Conservation (phyloP, 2,888 invertebrate species). For the Aspidiotus rigidus region DNA sequence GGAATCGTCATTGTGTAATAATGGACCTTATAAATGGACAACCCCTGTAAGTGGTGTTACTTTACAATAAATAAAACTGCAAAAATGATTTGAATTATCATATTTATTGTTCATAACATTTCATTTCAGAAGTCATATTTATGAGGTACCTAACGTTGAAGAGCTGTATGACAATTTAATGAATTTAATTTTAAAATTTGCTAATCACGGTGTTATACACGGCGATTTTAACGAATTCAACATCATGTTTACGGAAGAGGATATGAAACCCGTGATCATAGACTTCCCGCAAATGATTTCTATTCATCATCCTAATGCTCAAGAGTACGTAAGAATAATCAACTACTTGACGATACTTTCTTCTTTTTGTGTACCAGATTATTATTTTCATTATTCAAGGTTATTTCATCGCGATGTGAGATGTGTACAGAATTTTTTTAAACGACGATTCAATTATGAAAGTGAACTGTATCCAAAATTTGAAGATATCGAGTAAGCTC, state of each 20-base stretch:
- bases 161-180: constrained; percentile 85
- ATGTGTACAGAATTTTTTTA: constrained; percentile 85
- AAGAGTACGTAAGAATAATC: constrained; percentile 53
- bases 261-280: constrained; percentile 74
- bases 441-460: constrained; percentile 78
- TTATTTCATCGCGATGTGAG: constrained; percentile 85
- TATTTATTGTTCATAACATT: background rate
- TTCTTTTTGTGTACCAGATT: background rate
- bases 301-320: constrained; percentile 82
- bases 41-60: constrained; percentile 56
- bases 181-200: constrained; percentile 82
- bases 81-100: too few relatives aligned
- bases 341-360: background rate
- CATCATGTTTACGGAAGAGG: constrained; percentile 70
- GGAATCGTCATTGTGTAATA: constrained; percentile 88
- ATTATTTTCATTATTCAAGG: constrained; percentile 6
- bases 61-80: background rate
- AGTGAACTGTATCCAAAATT: constrained; percentile 72
- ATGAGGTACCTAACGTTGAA: constrained; percentile 59
- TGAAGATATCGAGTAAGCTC: constrained; percentile 52
- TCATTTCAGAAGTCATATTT: constrained; percentile 49
- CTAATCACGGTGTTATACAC: constrained; percentile 92
- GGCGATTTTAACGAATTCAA: constrained; percentile 99
- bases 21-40: constrained; percentile 85
- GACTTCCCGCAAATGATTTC: constrained; percentile 99